Conservation (phyloP, 2,888 invertebrate genomes). For the Lithophane semibrunnea region DNA sequence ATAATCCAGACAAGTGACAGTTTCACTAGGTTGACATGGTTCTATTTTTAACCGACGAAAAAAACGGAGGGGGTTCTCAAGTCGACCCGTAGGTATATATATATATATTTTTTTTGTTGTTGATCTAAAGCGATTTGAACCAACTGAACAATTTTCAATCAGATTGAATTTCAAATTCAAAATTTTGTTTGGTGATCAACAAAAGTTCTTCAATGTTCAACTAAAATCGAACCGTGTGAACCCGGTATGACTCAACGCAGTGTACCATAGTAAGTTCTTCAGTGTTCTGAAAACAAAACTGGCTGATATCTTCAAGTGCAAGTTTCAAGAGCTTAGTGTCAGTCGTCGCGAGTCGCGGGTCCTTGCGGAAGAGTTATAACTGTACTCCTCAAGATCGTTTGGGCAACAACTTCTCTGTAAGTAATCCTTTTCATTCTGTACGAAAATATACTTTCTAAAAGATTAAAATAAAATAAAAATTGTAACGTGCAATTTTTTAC, state of each 20-base stretch:
- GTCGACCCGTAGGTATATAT: too few relatives aligned
- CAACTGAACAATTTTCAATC: too few relatives aligned
- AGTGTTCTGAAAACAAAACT: constrained; percentile 36
- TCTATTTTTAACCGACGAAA: too few relatives aligned
- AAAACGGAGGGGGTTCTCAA: too few relatives aligned
- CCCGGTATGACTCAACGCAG: not conserved
- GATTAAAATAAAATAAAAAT: not conserved
- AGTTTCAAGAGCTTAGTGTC: constrained; percentile 56
- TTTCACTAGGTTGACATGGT: not conserved
- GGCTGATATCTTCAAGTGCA: constrained; percentile 35
- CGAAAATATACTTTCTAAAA: not conserved
- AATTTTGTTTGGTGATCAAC: too few relatives aligned
- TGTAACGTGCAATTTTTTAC: not conserved
- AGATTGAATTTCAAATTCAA: too few relatives aligned
- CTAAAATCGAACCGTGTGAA: too few relatives aligned
- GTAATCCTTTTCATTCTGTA: constrained; percentile 5
- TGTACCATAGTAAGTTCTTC: constrained; percentile 16
- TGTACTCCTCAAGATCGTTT: constrained; percentile 28
- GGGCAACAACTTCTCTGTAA: constrained; percentile 43
- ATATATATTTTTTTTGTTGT: too few relatives aligned
- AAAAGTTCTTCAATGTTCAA: too few relatives aligned
- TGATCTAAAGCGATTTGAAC: too few relatives aligned
- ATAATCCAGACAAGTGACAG: not conserved
- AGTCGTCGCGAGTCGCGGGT: constrained; percentile 34
- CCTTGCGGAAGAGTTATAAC: constrained; percentile 47